These are phyloP conservation scores for Psix sp. DNA, from an alignment of 1,140 invertebrate species.

Conservation along the genomic window DNA sequence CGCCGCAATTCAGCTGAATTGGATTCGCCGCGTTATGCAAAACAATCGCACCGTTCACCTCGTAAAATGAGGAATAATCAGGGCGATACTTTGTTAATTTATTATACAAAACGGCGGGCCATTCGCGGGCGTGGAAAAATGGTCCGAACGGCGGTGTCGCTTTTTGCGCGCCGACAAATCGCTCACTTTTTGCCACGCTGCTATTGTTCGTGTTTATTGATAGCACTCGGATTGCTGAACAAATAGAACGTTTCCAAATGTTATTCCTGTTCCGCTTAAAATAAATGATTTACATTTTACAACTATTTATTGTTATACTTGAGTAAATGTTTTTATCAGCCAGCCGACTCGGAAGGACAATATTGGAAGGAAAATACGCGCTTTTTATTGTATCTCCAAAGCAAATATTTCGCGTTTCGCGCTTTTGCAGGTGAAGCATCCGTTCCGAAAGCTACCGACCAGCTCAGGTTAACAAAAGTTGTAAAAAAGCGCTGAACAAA, in stretches of 20 bases:
- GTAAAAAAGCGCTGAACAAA: conserved; percentile 27
- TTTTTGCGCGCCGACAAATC: no score
- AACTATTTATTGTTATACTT: no score
- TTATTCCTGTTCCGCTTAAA: not conserved
- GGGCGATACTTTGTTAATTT: conserved; percentile 50
- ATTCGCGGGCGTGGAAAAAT: conserved; percentile 14
- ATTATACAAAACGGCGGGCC: conserved; percentile 18
- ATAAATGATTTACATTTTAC: not conserved
- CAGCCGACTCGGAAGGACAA: no score
- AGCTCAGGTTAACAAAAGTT: conserved; percentile 11
- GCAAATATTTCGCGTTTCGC: conserved; percentile 1
- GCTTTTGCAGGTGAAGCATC: no score
- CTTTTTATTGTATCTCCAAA: not conserved
- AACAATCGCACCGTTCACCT: conserved; percentile 37
- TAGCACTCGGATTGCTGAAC: no score
- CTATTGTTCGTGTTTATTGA: no score
- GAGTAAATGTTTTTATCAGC: no score
- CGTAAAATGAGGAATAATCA: conserved; percentile 50
- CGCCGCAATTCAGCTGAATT: conserved; percentile 56
- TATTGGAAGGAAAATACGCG: no score
- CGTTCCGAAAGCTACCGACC: no score
- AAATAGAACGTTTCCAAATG: no score
- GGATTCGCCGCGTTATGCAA: conserved; percentile 59
- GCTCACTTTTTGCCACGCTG: no score
- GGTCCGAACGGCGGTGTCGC: conserved; percentile 6